Conservation (phyloP, 2,888 invertebrate genomes). For the Chalcis sispes region DNA sequence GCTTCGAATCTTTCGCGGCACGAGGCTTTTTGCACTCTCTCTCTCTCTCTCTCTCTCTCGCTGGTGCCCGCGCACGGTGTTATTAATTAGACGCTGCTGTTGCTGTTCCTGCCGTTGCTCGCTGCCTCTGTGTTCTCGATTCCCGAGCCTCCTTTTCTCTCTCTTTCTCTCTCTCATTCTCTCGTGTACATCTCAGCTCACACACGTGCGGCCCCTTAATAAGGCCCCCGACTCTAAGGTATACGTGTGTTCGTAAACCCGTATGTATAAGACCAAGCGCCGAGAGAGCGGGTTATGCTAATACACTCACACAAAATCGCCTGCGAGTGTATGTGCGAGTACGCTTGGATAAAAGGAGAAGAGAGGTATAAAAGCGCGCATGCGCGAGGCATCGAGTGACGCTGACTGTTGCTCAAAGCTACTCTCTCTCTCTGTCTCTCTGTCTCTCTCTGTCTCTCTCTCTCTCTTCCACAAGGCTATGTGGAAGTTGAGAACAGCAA, state of each 20-base stretch:
- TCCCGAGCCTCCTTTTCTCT: no score
- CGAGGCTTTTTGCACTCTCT: not conserved
- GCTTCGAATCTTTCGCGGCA: constrained; percentile 5
- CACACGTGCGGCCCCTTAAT: constrained; percentile 35
- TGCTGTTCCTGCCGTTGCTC: not conserved
- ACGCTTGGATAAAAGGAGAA: not conserved
- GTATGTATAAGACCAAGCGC: no score
- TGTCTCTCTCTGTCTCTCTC: no score
- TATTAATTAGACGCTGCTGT: constrained; percentile 46
- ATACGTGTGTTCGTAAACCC: no score
- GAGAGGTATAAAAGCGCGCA: constrained; percentile 9
- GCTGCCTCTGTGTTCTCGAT: no score
- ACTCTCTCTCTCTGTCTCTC: no score
- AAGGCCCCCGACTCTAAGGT: constrained; percentile 47
- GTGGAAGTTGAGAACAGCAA: no score
- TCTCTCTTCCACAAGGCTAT: no score
- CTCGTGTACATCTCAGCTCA: no score
- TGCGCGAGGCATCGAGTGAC: constrained; percentile 4
- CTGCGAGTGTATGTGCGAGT: not conserved
- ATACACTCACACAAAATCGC: constrained; percentile 6
- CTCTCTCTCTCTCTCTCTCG: constrained; percentile 4
- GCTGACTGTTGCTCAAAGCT: constrained; percentile 16
- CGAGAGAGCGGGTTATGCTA: constrained; percentile 49
- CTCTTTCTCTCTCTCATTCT: no score
- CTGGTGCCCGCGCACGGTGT: constrained; percentile 10